phyloP scores from a whole-genome alignment of 23 tunicate species.

The Botrylloides violaceus region DNA sequence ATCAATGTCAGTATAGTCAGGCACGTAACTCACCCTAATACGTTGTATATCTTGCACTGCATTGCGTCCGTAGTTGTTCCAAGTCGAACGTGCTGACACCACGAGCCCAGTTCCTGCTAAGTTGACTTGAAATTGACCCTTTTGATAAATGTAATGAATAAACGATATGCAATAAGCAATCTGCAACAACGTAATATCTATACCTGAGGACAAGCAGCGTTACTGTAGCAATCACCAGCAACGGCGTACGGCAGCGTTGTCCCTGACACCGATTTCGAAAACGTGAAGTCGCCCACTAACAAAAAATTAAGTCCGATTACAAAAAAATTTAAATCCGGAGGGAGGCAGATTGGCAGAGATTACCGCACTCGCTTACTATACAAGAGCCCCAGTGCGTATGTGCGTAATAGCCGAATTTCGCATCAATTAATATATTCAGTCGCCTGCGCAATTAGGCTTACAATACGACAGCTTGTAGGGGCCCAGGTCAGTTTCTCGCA shows the following conservation, averaged over 20 bases:
- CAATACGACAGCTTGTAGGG: no score
- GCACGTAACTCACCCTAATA: constrained; percentile 71
- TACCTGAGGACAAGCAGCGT: constrained; percentile 85
- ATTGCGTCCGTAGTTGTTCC: constrained; percentile 69
- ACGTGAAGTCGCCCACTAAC: constrained; percentile 56
- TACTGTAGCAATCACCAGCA: constrained; percentile 97
- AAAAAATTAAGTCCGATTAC: no score
- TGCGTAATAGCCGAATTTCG: no score
- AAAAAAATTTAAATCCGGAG: no score
- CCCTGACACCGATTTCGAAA: constrained; percentile 53
- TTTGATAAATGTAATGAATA: not conserved
- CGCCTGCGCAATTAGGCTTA: no score
- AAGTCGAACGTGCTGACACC: constrained; percentile 41
- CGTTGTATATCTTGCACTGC: constrained; percentile 34
- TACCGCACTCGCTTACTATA: no score
- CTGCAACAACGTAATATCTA: no score
- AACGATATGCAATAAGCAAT: not conserved
- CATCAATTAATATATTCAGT: no score
- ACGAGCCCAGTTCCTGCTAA: constrained; percentile 64
- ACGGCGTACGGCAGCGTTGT: constrained; percentile 47
- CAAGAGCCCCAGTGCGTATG: no score
- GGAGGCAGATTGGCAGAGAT: no score
- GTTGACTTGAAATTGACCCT: constrained; percentile 74
- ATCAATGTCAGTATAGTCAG: no score
- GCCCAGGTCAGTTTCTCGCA: no score